Evolutionary conservation across 2,113 vertebrate species (phyloP), one percentile per base, ranked within the genome.

Genomic region (Onychostoma macrolepis): DNA sequence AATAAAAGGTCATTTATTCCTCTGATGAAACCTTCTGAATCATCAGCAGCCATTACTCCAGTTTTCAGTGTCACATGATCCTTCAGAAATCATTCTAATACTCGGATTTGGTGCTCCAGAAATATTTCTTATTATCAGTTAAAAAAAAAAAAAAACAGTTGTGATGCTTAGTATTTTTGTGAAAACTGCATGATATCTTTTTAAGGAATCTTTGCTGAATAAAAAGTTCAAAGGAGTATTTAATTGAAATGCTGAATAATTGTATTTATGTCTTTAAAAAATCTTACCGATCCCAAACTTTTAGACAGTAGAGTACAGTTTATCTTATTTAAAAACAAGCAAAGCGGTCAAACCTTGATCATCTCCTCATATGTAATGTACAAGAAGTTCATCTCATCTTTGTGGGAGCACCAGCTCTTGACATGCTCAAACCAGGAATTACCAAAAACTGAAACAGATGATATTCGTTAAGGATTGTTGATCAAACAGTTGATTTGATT

Each of bases 381-480:
- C 36, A 94, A 84, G 80, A 94, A 89, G 88, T 94, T 90, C 81
- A 94, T 87, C 3, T 94, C 88, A 0, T 93, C 90, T 84, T 85
- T 93, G 85, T 93, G 89, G 12, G 84, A 86, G 85, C 90, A 89
- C 91, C 91, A 94, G 3, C 72, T 80, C 90, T 92, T 93, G 28
- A 94, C n/a, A 45, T 94, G 94, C 15, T 94, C 89, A 87, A 94
- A 94, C 94, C 94, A 94, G 85, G 88, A 87, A 85, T 86, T 76
- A 0, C 88, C 93, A 86, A 85, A 91, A 84, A 94, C 94, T 93
- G 90, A 87, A 92, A 91, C 13, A 71, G 5, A 76, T 15, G 83
- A 85, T 3, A 41, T 26, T 43, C 43, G 1, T 28, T 41, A 88
- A 41, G 67, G 2, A 9, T 71, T 88, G 50, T 88, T 13, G 4